Conservation (phyloP, 2,797 vertebrate species). For the Sebastes goodei region DNA sequence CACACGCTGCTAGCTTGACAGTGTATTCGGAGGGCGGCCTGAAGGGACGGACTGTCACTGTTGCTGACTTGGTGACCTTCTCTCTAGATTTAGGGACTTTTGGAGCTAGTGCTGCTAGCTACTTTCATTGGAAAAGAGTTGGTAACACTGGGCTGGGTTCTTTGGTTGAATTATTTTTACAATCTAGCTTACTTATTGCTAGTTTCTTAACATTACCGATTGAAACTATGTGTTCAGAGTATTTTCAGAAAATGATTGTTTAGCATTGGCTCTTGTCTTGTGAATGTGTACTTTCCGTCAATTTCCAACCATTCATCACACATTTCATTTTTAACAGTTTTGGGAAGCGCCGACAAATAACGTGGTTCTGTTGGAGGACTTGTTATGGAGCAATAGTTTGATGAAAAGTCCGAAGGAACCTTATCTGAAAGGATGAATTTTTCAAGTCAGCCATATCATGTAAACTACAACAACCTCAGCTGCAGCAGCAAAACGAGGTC, state of each 20-base stretch:
- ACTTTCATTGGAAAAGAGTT: too few species aligned
- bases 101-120: too few species aligned
- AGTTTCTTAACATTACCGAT: too few species aligned
- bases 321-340: neutral
- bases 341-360: neutral
- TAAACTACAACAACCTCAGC: neutral
- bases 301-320: neutral
- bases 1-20: too few species aligned
- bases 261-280: neutral
- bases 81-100: too few species aligned
- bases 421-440: neutral
- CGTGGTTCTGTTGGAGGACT: neutral
- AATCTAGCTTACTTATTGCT: too few species aligned
- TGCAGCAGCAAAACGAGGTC: too few species aligned
- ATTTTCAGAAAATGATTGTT: neutral
- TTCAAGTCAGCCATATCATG: neutral
- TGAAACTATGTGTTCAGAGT: too few species aligned
- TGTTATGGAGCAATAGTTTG: neutral
- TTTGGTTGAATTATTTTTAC: too few species aligned
- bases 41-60: rapidly evolving
- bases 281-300: neutral
- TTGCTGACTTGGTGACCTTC: too few species aligned
- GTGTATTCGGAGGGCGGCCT: too few species aligned
- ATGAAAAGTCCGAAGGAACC: neutral
- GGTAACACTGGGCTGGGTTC: too few species aligned